Evolutionary conservation across 2,888 invertebrate species (phyloP).

Genomic region (Chirona hameri): DNA sequence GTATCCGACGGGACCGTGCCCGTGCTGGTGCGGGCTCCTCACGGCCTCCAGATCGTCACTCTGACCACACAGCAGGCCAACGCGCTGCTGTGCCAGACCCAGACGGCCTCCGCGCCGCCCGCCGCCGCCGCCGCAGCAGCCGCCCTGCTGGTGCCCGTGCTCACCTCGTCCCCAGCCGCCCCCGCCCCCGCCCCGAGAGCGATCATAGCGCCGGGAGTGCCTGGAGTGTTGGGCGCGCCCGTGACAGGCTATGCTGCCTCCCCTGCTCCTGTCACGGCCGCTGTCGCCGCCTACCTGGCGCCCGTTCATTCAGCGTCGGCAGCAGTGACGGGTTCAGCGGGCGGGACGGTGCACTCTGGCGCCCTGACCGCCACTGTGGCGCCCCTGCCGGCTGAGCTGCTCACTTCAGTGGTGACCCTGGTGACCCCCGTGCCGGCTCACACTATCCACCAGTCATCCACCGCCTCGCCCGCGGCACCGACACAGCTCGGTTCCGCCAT

Average conservation of each 20-base stretch:
- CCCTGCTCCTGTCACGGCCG: background rate
- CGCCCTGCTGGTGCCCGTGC: too few species aligned
- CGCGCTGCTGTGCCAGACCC: background rate
- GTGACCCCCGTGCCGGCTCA: background rate
- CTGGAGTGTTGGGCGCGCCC: too few species aligned
- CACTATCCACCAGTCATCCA: background rate
- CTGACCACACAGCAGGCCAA: background rate
- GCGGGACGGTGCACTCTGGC: too few species aligned
- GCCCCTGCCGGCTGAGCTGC: too few species aligned
- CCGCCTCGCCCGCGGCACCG: background rate
- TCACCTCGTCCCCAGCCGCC: too few species aligned
- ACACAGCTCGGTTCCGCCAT: background rate
- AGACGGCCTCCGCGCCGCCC: background rate
- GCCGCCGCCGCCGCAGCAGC: background rate
- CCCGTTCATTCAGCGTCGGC: background rate
- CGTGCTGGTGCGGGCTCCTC: background rate
- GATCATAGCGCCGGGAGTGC: too few species aligned
- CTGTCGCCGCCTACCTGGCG: background rate
- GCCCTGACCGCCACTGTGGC: too few species aligned
- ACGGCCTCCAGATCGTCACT: conserved; percentile 11
- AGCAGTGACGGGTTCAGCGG: background rate
- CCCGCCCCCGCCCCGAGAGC: too few species aligned
- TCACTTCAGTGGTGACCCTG: background rate
- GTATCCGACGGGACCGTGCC: background rate
- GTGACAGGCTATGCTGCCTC: too few species aligned